Evolutionary conservation across 2,888 invertebrate species (phyloP), one percentile per base, ranked within the genome.

Genomic region (Rhagonycha fulva): DNA sequence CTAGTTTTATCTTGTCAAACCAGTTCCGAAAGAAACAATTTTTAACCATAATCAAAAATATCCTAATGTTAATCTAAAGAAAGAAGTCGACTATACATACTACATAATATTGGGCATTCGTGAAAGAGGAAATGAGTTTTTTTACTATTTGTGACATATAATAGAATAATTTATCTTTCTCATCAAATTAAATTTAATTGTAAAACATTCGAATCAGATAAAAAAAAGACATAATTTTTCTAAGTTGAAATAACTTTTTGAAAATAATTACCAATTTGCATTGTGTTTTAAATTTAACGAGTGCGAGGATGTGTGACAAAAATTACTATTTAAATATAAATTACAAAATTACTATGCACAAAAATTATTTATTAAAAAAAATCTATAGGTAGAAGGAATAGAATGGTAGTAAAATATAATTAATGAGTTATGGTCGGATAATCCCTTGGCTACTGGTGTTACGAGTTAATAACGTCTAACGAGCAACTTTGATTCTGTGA

Each of bases 131-230:
- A 14, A 66, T 66, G 24, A 24, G 63, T 26, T 66, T 66, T 47
- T 14, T 66, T 23, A 26, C 63, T 26, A 24, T 24, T 24, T 26
- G 19, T 24, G 63, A 24, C 63, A 66, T 66, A 24, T n/a, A 24
- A 66, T 24, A 26, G 63, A n/a, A 66, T 66, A 66, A 66, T 66
- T 66, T 24, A 66, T 66, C 26, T 66, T 66, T 66, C 63, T 9
- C 63, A 66, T 66, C 23, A 66, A 66, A 66, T 26, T 66, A 66
- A 66, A 66, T 66, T 66, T 24, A 66, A 66, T 66, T 66, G 24
- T 24, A n/a, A n/a, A 66, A 66, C 14, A 66, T 24, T 23, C 12
- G 24, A 24, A 47, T 47, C 47, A 47, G 47, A 47, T 47, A 47
- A 47, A 47, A 2, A 47, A 47, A n/a, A 47, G 47, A 47, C 47